Evolutionary conservation across 2,888 invertebrate genomes (phyloP).

Genomic region (Smittia aterrima): DNA sequence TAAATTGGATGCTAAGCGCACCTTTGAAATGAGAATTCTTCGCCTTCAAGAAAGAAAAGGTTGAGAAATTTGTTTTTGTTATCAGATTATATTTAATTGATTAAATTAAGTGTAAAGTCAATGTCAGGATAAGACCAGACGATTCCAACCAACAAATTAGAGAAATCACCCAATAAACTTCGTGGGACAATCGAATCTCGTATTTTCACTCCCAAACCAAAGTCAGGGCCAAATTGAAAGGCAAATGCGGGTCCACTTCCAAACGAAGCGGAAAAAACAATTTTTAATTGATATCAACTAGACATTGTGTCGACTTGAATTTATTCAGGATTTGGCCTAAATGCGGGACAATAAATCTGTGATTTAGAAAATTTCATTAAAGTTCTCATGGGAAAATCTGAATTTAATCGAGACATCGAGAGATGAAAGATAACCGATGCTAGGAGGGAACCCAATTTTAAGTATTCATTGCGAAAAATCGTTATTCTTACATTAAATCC

Average conservation of each 20-base stretch:
- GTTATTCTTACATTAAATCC: not conserved
- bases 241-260: slow-evolving; percentile 19
- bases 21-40: not conserved
- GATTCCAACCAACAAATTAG: not conserved
- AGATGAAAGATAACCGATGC: not conserved
- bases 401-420: not conserved
- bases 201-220: not conserved
- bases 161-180: not conserved
- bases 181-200: not conserved
- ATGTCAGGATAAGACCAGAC: not conserved
- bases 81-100: not conserved
- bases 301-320: not conserved
- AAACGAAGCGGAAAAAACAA: not conserved
- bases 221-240: not conserved
- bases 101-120: not conserved
- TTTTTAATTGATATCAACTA: not conserved
- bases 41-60: not conserved
- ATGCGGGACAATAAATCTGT: not conserved
- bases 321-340: not conserved
- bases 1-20: not conserved
- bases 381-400: not conserved
- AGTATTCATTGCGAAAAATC: not conserved
- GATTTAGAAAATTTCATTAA: not conserved
- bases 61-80: not conserved
- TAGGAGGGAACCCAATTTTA: not conserved